Conservation (phyloP, 2,113 vertebrate genomes). For the Okapia johnstoni region DNA sequence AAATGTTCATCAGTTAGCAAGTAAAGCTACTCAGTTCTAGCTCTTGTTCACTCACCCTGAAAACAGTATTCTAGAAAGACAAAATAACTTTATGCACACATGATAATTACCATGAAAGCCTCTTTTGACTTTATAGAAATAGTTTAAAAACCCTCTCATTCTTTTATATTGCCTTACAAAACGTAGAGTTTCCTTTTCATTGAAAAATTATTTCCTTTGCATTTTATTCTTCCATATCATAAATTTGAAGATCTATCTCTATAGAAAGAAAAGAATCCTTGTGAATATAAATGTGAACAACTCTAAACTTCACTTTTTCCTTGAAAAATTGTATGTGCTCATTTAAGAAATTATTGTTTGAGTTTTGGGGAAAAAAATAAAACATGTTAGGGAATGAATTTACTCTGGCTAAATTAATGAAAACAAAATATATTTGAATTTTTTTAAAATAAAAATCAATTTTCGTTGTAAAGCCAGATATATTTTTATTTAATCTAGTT, state of each 20-base stretch:
- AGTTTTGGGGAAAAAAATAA: not conserved
- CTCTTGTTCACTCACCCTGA: slow-evolving; percentile 32
- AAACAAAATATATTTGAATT: not conserved
- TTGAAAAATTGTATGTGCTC: not conserved
- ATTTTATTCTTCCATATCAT: not conserved
- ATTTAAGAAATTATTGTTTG: not conserved
- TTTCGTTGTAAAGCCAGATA: not conserved
- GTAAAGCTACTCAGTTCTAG: not conserved
- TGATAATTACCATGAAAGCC: not conserved
- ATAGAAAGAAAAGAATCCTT: not conserved
- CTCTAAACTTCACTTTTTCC: not conserved
- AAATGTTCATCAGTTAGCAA: slow-evolving; percentile 34
- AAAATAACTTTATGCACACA: not conserved
- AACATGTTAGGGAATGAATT: not conserved
- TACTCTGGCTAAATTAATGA: not conserved
- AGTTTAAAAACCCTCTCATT: not conserved
- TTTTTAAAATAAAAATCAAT: not conserved
- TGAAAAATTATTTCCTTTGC: not conserved
- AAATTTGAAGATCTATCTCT: not conserved
- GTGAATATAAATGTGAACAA: not conserved
- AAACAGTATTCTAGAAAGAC: slow-evolving; percentile 5
- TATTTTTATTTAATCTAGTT: not conserved
- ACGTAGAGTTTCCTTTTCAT: not conserved
- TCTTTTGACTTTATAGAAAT: not conserved
- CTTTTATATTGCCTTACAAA: not conserved